Evolutionary conservation across 2,888 invertebrate genomes (phyloP).

Genomic region (Operophtera brumata): DNA sequence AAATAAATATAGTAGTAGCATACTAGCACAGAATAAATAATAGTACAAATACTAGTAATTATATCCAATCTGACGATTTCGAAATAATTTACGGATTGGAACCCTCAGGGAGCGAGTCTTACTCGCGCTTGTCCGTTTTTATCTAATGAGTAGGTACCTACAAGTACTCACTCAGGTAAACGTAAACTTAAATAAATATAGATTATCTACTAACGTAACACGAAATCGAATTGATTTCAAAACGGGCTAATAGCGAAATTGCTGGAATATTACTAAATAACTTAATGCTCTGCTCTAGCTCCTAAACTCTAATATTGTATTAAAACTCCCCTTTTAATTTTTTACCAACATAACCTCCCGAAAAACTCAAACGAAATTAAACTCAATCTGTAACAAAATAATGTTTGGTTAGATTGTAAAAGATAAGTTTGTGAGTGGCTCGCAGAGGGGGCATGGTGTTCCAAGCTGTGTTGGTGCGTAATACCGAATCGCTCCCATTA

Average conservation of each 20-base stretch:
- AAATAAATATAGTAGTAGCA: no score
- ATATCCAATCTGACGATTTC: no score
- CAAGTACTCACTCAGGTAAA: background rate
- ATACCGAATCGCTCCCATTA: slow-evolving; percentile 62
- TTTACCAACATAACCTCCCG: slow-evolving; percentile 4
- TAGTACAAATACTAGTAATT: no score
- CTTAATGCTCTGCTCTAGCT: slow-evolving; percentile 53
- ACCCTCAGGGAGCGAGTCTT: no score
- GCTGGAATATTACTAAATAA: slow-evolving; percentile 64
- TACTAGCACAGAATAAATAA: no score
- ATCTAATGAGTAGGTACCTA: no score
- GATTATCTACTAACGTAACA: slow-evolving; percentile 34
- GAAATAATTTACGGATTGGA: no score
- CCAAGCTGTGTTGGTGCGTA: slow-evolving; percentile 43
- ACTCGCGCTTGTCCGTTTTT: no score
- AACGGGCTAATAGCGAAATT: slow-evolving; percentile 66
- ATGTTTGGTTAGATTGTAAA: background rate
- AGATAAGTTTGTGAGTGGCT: slow-evolving; percentile 31
- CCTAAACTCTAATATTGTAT: slow-evolving; percentile 41
- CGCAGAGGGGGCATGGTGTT: slow-evolving; percentile 39
- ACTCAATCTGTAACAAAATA: slow-evolving; percentile 9
- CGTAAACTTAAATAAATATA: slow-evolving; percentile 34
- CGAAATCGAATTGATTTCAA: slow-evolving; percentile 61
- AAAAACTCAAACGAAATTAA: background rate
- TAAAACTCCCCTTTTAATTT: slow-evolving; percentile 39